phyloP scores from a whole-genome alignment of 1,140 invertebrate species.

The Leptoteleia sp. region DNA sequence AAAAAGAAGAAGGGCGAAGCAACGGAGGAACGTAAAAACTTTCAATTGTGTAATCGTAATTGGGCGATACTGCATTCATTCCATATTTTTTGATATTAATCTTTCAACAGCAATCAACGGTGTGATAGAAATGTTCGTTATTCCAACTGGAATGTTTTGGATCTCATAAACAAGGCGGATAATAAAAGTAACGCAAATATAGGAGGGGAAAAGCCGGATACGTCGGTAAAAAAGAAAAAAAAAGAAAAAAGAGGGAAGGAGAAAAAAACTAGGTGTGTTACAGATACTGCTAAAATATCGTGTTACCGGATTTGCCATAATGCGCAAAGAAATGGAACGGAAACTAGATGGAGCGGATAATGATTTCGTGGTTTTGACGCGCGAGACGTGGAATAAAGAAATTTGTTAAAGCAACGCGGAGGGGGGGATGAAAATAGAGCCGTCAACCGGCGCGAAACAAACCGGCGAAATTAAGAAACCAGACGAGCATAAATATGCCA shows the following conservation, averaged over 20 bases:
- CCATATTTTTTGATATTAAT: too few relatives aligned
- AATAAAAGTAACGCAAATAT: too few relatives aligned
- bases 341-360: slow-evolving; percentile 15
- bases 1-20: background rate
- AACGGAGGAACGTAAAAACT: too few relatives aligned
- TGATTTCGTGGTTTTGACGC: slow-evolving; percentile 25
- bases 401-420: background rate
- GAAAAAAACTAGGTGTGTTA: background rate
- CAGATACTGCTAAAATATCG: slow-evolving; percentile 3
- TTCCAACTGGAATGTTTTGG: too few relatives aligned
- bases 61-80: too few relatives aligned
- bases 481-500: slow-evolving; percentile 21
- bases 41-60: too few relatives aligned
- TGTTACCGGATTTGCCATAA: slow-evolving; percentile 4
- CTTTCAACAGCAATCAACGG: too few relatives aligned
- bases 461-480: slow-evolving; percentile 32
- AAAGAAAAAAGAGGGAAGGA: background rate
- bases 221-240: background rate
- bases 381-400: slow-evolving; percentile 13
- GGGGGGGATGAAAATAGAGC: slow-evolving; percentile 27
- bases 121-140: too few relatives aligned
- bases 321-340: slow-evolving; percentile 13
- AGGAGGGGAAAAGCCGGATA: too few relatives aligned
- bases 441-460: slow-evolving; percentile 11
- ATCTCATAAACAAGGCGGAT: too few relatives aligned